Percentiles rank a stretch among this genome's conserved stretches.
phyloP scores from a whole-genome alignment of 2,113 vertebrate species.

The Gallinago paraguaiae region DNA sequence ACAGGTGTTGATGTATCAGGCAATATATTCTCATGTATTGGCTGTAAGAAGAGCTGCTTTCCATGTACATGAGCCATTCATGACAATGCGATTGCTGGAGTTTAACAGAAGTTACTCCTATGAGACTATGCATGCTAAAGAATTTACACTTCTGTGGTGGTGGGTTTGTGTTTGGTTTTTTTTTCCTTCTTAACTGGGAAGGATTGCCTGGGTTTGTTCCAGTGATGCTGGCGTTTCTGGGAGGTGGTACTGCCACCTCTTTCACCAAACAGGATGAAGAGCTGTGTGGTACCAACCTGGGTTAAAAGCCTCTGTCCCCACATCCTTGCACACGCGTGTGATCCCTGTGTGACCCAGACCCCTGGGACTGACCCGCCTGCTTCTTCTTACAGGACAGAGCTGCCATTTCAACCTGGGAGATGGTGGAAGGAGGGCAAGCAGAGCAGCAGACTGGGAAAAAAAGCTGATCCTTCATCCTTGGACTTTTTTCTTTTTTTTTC shows the following conservation, averaged over 20 bases:
- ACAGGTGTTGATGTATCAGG: rapidly evolving
- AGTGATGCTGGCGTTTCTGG: neutral
- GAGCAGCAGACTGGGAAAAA: neutral
- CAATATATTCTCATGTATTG: rapidly evolving
- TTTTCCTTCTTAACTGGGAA: neutral
- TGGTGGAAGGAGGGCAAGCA: conserved; percentile 42
- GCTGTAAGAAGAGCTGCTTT: rapidly evolving
- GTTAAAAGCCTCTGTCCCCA: neutral
- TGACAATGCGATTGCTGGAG: rapidly evolving
- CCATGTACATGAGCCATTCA: neutral
- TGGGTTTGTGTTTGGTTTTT: neutral
- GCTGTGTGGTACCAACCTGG: neutral
- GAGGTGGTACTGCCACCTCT: neutral
- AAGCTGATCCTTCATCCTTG: neutral
- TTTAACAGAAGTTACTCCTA: neutral
- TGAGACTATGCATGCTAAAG: rapidly evolving
- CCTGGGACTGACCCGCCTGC: neutral
- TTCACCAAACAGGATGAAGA: neutral
- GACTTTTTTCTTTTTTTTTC: neutral
- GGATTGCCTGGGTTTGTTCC: neutral
- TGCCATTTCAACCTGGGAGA: conserved; percentile 86
- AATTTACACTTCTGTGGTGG: neutral
- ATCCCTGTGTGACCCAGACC: rapidly evolving
- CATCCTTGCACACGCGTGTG: rapidly evolving
- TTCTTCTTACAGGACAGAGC: conserved; percentile 83